Evolutionary conservation across 2,113 vertebrate species (phyloP).

Genomic region (Cercopithecus mona): DNA sequence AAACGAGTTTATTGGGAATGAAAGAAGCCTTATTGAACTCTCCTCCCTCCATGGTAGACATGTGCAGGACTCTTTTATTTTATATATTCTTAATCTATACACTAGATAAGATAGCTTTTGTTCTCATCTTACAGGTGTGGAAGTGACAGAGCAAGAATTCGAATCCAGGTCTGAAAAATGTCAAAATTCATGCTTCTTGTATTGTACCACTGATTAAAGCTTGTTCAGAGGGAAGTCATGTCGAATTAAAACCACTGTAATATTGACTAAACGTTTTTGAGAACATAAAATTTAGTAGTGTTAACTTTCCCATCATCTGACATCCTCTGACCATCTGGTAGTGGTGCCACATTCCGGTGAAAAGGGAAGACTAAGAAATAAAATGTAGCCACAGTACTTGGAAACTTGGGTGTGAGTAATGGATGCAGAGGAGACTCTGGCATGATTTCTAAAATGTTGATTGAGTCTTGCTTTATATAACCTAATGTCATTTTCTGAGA

Average conservation of each 20-base stretch:
- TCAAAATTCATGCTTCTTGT: neutral
- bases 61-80: neutral
- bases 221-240: neutral
- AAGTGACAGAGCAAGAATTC: neutral
- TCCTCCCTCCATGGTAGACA: neutral
- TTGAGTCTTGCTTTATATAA: neutral
- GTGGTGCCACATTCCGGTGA: neutral
- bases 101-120: neutral
- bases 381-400: neutral
- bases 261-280: neutral
- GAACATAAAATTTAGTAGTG: neutral
- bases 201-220: neutral
- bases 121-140: neutral
- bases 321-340: neutral
- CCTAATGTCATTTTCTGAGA: neutral
- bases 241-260: neutral
- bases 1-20: neutral
- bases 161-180: neutral
- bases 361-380: neutral
- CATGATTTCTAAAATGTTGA: neutral
- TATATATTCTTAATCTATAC: neutral
- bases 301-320: neutral
- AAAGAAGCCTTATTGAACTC: neutral
- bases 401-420: neutral
- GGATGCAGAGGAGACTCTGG: neutral